Percentiles rank a stretch among this genome's conserved stretches.
Evolutionary conservation across 2,113 vertebrate genomes (phyloP).

Genomic region (Podilymbus podiceps): DNA sequence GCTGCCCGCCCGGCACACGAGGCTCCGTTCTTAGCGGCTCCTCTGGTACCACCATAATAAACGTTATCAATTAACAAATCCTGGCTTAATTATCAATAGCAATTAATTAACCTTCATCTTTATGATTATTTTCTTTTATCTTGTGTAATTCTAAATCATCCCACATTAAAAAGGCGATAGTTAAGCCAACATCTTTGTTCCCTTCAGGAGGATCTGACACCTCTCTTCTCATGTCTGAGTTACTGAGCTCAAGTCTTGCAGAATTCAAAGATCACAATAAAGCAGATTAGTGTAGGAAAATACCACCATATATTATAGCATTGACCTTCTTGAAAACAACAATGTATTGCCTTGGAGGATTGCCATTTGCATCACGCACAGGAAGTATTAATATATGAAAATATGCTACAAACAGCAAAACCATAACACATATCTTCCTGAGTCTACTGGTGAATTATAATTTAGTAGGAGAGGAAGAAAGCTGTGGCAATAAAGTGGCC

Average conservation of each 20-base stretch:
- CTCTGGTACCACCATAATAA: neutral
- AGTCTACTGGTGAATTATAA: slow-evolving; percentile 6
- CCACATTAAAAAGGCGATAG: neutral
- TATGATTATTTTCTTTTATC: neutral
- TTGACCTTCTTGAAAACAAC: slow-evolving; percentile 26
- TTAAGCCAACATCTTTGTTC: neutral
- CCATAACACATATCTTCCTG: slow-evolving; percentile 19
- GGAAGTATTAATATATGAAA: slow-evolving; percentile 41
- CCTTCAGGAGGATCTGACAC: neutral
- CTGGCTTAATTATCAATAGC: neutral
- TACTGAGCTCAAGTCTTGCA: neutral
- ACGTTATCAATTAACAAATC: neutral
- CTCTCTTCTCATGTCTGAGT: neutral
- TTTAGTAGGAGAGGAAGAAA: neutral
- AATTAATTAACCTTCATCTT: neutral
- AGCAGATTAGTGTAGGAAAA: slow-evolving; percentile 19
- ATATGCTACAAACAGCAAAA: neutral
- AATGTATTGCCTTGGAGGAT: slow-evolving; percentile 15
- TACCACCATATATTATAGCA: neutral
- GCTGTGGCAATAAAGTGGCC: neutral
- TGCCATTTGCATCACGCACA: slow-evolving; percentile 14
- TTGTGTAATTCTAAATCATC: neutral
- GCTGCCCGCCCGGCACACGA: neutral
- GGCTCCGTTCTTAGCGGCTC: neutral
- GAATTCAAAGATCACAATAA: slow-evolving; percentile 23